Percentiles rank a stretch among this genome's conserved stretches.
These are phyloP conservation scores for Thecocarcelia acutangulata DNA, from an alignment of 2,888 invertebrate genomes.

Conservation along the genomic window DNA sequence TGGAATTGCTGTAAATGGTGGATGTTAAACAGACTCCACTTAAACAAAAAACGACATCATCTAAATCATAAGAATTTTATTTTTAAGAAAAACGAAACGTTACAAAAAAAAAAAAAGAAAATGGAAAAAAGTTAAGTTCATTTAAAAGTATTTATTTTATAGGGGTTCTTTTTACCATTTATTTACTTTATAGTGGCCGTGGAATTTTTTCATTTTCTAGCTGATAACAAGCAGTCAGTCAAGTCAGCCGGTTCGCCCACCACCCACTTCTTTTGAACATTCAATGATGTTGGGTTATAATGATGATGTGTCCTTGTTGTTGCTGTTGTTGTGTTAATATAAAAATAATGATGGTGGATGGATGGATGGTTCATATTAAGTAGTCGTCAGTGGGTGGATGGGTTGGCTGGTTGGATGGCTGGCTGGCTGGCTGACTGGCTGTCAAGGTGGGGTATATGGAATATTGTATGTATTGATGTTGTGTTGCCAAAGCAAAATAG, in stretches of 20 bases:
- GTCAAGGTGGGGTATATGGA: conserved; percentile 7
- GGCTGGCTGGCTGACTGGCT: conserved; percentile 2
- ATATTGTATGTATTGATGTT: conserved; percentile 3
- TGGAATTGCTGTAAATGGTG: conserved; percentile 43
- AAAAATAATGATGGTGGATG: conserved; percentile 49
- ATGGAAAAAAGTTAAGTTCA: conserved; percentile 22
- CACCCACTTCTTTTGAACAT: conserved; percentile 42
- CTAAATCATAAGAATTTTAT: conserved; percentile 58
- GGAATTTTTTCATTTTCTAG: conserved; percentile 41
- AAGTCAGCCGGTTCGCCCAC: background rate
- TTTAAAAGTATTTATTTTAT: conserved; percentile 40
- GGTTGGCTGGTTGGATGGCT: background rate
- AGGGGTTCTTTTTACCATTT: conserved; percentile 48
- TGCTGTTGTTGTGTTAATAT: conserved; percentile 36
- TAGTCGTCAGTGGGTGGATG: conserved; percentile 48
- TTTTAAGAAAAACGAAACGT: too few relatives aligned
- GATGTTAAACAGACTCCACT: conserved; percentile 47
- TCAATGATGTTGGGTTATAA: conserved; percentile 37
- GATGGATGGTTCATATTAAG: conserved; percentile 58
- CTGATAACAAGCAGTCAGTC: conserved; percentile 17
- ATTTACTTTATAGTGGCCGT: conserved; percentile 52
- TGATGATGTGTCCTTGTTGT: conserved; percentile 25
- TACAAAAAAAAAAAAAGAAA: conserved; percentile 6
- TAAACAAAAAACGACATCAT: conserved; percentile 37
- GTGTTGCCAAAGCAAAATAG: conserved; percentile 20